Conservation (phyloP, 2,888 invertebrate genomes). For the Pyrgus malvae region DNA sequence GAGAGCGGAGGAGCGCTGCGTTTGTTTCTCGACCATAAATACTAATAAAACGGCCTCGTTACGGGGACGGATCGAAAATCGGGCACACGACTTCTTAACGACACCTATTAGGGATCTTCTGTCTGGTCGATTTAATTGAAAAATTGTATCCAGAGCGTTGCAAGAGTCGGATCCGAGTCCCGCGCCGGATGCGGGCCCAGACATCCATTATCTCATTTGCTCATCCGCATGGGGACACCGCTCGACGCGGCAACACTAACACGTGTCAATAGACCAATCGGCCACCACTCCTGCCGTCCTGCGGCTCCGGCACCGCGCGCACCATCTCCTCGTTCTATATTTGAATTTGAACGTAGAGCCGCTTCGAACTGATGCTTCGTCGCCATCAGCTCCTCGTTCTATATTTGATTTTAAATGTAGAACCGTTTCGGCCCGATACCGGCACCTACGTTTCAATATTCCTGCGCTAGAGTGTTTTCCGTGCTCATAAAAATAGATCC, state of each 20-base stretch:
- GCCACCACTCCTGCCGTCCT: conserved; percentile 26
- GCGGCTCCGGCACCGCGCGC: no score
- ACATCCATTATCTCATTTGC: conserved; percentile 81
- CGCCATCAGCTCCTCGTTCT: not conserved
- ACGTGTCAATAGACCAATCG: conserved; percentile 73
- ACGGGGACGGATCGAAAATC: conserved; percentile 79
- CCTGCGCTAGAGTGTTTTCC: conserved; percentile 59
- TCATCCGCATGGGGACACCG: conserved; percentile 77
- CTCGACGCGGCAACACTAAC: conserved; percentile 45
- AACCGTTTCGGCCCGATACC: not conserved
- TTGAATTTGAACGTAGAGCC: not conserved
- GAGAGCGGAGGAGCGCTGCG: conserved; percentile 55
- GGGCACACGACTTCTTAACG: conserved; percentile 81
- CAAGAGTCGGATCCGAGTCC: conserved; percentile 78
- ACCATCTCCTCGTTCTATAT: not conserved
- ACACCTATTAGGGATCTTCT: conserved; percentile 81
- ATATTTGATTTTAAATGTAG: not conserved
- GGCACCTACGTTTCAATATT: conserved; percentile 42
- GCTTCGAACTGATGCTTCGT: not conserved
- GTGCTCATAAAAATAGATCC: conserved; percentile 64
- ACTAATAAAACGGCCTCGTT: conserved; percentile 79
- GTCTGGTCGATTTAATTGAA: conserved; percentile 81
- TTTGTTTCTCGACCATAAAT: conserved; percentile 77
- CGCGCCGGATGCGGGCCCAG: conserved; percentile 81
- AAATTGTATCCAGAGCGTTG: conserved; percentile 80